Evolutionary conservation across 2,888 invertebrate species (phyloP).

Genomic region (Tachina lurida): DNA sequence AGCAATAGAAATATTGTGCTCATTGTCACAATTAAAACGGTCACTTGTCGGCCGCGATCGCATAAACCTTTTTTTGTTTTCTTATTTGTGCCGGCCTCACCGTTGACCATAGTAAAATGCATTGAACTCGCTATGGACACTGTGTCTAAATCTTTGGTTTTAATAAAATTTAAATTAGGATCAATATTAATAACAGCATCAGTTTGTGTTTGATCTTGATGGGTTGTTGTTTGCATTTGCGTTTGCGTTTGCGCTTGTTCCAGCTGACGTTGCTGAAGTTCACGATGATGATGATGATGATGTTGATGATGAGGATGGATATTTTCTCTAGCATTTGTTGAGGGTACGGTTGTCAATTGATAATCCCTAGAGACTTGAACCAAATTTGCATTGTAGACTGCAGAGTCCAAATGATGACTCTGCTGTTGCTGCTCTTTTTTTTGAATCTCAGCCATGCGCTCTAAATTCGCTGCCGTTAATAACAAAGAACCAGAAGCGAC

Average conservation of each 20-base stretch:
- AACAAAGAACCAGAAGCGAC: conserved; percentile 91
- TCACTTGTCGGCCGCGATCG: conserved; percentile 90
- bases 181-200: conserved; percentile 80
- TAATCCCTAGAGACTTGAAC: conserved; percentile 72
- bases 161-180: conserved; percentile 81
- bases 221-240: conserved; percentile 50
- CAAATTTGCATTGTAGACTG: conserved; percentile 77
- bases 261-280: not conserved
- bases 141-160: conserved; percentile 86
- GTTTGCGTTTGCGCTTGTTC: conserved; percentile 67
- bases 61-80: conserved; percentile 88
- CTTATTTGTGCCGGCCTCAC: conserved; percentile 86
- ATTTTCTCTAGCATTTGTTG: conserved; percentile 40
- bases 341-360: conserved; percentile 41
- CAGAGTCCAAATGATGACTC: conserved; percentile 50
- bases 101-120: conserved; percentile 93
- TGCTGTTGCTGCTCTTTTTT: conserved; percentile 76
- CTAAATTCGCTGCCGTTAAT: conserved; percentile 90
- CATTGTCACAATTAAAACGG: conserved; percentile 92
- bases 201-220: conserved; percentile 61
- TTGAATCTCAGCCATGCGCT: conserved; percentile 85
- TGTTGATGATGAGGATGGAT: conserved; percentile 66
- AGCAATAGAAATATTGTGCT: conserved; percentile 91
- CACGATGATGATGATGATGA: not conserved
- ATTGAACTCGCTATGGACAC: conserved; percentile 92